phyloP scores from a whole-genome alignment of 2,113 vertebrate species.

The Machaerirhynchus nigripectus region DNA sequence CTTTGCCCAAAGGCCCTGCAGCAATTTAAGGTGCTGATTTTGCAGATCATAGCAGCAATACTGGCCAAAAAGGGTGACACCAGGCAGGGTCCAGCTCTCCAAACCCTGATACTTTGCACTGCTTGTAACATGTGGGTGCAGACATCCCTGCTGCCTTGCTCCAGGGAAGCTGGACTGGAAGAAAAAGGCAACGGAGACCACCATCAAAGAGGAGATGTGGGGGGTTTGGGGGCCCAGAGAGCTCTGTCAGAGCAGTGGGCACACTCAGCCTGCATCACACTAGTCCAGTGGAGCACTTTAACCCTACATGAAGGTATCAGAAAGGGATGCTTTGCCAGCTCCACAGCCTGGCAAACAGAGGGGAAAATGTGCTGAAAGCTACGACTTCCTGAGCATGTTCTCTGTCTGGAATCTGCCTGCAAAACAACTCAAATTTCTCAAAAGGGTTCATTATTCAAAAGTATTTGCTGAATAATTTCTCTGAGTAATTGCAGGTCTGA shows the following conservation, averaged over 20 bases:
- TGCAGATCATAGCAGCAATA: background rate
- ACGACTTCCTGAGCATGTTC: background rate
- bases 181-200: background rate
- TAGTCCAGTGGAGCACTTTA: background rate
- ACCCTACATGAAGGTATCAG: background rate
- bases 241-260: background rate
- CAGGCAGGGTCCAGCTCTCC: background rate
- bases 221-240: too few relatives aligned
- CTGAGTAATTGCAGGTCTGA: slow-evolving; percentile 39
- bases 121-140: background rate
- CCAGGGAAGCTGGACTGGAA: background rate
- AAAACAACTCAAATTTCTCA: slow-evolving; percentile 49
- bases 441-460: slow-evolving; percentile 56
- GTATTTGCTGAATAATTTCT: slow-evolving; percentile 53
- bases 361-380: slow-evolving; percentile 16
- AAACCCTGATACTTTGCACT: background rate
- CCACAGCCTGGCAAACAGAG: background rate
- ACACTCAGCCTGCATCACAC: background rate
- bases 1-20: rapidly evolving
- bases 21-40: background rate
- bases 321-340: background rate
- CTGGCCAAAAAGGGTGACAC: background rate
- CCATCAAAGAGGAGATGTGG: background rate
- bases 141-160: background rate
- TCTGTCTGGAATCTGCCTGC: slow-evolving; percentile 31